phyloP scores from a whole-genome alignment of 1,140 invertebrate species.

The Chironomus tepperi region DNA sequence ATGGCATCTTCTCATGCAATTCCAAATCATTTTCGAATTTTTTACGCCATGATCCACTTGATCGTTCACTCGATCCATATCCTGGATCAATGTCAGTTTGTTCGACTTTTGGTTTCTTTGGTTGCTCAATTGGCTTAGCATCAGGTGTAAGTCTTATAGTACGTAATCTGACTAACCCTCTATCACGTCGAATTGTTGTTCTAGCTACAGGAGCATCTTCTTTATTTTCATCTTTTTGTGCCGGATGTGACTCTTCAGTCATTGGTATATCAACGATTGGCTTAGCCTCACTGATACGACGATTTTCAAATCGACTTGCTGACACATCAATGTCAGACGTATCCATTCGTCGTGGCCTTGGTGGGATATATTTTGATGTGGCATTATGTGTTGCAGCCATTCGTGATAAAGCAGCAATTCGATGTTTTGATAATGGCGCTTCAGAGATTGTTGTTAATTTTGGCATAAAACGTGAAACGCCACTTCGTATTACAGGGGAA shows the following conservation, averaged over 20 bases:
- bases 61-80: conserved; percentile 24
- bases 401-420: conserved; percentile 38
- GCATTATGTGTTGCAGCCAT: conserved; percentile 40
- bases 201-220: conserved; percentile 38
- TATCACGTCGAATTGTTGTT: conserved; percentile 55
- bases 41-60: conserved; percentile 45
- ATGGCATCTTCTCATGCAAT: conserved; percentile 41
- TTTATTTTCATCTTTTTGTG: conserved; percentile 36
- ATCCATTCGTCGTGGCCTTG: conserved; percentile 58
- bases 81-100: conserved; percentile 28
- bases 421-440: conserved; percentile 38
- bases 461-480: conserved; percentile 51
- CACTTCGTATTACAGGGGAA: conserved; percentile 31
- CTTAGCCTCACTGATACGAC: conserved; percentile 33
- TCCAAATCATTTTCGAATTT: conserved; percentile 46
- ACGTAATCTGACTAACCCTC: conserved; percentile 60
- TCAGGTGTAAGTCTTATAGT: conserved; percentile 42
- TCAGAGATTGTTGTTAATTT: conserved; percentile 65
- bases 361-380: conserved; percentile 42
- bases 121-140: conserved; percentile 32
- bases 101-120: conserved; percentile 29
- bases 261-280: conserved; percentile 29
- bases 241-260: conserved; percentile 37
- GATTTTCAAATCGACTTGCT: conserved; percentile 47
- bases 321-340: conserved; percentile 77